These are phyloP conservation scores for Phthorimaea operculella DNA, from an alignment of 1,140 invertebrate genomes.

Conservation along the genomic window DNA sequence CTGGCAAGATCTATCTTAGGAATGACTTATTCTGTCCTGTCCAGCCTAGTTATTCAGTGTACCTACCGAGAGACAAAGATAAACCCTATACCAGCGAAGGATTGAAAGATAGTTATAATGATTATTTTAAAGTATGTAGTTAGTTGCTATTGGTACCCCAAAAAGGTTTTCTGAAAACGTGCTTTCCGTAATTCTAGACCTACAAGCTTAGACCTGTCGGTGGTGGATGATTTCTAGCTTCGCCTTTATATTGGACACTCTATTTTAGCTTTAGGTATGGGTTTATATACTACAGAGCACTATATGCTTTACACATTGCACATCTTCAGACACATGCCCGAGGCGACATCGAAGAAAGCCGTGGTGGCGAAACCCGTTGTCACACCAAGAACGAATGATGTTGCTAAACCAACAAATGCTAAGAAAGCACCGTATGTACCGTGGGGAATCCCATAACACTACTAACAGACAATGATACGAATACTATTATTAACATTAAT, in stretches of 20 bases:
- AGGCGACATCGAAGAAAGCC: slow-evolving; percentile 39
- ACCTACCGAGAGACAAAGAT: too few species aligned
- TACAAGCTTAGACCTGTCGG: background rate
- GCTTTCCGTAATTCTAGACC: background rate
- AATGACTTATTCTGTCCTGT: too few species aligned
- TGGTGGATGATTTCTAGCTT: background rate
- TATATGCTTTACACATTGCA: slow-evolving; percentile 22
- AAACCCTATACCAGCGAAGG: too few species aligned
- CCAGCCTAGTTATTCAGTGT: too few species aligned
- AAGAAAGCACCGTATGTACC: slow-evolving; percentile 56
- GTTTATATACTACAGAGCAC: background rate
- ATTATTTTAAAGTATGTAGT: too few species aligned
- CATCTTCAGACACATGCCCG: slow-evolving; percentile 41
- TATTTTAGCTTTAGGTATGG: background rate
- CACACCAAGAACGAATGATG: slow-evolving; percentile 20
- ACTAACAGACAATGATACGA: slow-evolving; percentile 18
- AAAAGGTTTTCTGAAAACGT: background rate
- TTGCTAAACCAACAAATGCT: slow-evolving; percentile 39
- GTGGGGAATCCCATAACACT: slow-evolving; percentile 25
- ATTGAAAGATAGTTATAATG: too few species aligned
- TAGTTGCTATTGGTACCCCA: too few species aligned
- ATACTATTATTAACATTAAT: slow-evolving; percentile 7
- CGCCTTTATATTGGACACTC: background rate
- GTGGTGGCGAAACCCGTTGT: slow-evolving; percentile 22
- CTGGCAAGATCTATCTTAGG: too few species aligned